Base-by-base conservation (phyloP, 2,888 invertebrate species). In the Hemithea aestivaria region DNA sequence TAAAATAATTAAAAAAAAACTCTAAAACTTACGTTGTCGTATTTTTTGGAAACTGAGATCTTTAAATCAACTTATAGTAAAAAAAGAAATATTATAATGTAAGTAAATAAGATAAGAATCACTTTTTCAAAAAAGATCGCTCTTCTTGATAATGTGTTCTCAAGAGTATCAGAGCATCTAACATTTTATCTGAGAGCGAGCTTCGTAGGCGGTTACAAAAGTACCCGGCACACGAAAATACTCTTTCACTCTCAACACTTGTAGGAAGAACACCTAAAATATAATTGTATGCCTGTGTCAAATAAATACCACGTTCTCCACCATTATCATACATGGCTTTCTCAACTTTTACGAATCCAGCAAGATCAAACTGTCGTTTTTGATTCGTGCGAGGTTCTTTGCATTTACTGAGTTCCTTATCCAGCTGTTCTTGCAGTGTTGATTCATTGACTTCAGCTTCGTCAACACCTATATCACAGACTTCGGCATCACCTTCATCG, bases 221-320 rank as follows among this genome's bases (percentile, higher is more conserved):
- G 5, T 16, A 16, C 5, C 5, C 5, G 11, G 8, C 12, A 5
- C 12, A 27, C 6, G 27, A 27, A 27, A 27, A 27, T 16, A 27
- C 27, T 16, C 27, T 12, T 16, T 35, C 39, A 30, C 33, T 28
- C n/a, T 38, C 44, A 11, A 36, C 33, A 33, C 44, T 44, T n/a
- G 39, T 40, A 28, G 36, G 39, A 20, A 33, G 9, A 29, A 39
- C 9, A 16, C 10, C 26, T 26, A 2, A 25, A 2, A 45, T 21
- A 40, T 30, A 48, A 9, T 10, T 44, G 30, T 41, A 44, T 27
- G 40, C 40, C 9, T 48, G 38, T 25, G 48, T 41, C 24, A 44
- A 28, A 41, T 44, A 37, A 27, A 34, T 16, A 10, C 40, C 31
- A 38, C 41, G 20, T 34, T 37, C 37, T 5, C 42, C 34, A 29